Conservation (phyloP, 1,140 invertebrate species). For the Drosophila nasuta region DNA sequence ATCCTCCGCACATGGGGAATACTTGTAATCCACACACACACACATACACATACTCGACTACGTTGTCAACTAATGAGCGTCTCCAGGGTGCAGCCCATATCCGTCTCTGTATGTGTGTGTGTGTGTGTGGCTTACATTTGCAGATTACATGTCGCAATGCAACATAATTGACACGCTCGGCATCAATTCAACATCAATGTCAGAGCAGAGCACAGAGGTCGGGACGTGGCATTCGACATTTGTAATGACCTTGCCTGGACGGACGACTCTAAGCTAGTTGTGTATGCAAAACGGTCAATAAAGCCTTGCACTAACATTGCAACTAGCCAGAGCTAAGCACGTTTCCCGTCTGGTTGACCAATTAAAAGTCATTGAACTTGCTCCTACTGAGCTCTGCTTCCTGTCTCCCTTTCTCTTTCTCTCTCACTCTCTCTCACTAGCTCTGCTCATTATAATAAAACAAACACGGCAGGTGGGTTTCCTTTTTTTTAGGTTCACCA, state of each 20-base stretch:
- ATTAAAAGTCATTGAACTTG: conserved; percentile 59
- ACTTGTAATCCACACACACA: conserved; percentile 9
- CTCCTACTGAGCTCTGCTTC: neutral
- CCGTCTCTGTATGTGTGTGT: conserved; percentile 9
- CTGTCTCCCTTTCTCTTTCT: neutral
- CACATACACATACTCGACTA: neutral
- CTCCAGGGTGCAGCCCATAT: conserved; percentile 54
- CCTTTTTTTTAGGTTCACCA: conserved; percentile 19
- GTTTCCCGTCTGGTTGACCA: conserved; percentile 44
- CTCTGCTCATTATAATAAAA: conserved; percentile 48
- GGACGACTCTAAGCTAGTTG: conserved; percentile 4
- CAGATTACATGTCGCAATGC: conserved; percentile 51
- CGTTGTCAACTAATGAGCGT: conserved; percentile 66
- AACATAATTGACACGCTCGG: conserved; percentile 60
- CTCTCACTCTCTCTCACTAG: neutral
- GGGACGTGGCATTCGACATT: conserved; percentile 43
- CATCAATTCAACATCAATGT: conserved; percentile 48
- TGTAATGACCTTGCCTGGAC: conserved; percentile 56
- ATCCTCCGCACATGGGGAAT: conserved; percentile 37
- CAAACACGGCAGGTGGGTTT: conserved; percentile 16
- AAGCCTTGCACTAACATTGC: conserved; percentile 1
- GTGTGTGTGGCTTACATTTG: conserved; percentile 38
- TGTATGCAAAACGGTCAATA: conserved; percentile 37
- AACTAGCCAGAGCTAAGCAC: neutral
- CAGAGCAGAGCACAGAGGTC: conserved; percentile 4